Base-by-base conservation (phyloP, 1,140 invertebrate species). In the Anagrus nilaparvatae region DNA sequence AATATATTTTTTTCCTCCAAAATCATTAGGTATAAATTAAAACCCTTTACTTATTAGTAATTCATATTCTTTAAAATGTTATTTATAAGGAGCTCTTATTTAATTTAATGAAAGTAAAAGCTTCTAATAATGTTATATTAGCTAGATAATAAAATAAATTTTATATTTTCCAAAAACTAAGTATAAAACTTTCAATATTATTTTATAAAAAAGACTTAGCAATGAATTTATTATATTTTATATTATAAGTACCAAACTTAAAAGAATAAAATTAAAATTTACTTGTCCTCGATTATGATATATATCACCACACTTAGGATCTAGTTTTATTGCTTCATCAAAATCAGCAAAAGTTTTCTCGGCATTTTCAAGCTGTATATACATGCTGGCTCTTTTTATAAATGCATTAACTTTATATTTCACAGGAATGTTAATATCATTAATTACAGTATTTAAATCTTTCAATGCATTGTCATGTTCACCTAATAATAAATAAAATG, bases 311-410 rank as follows among this genome's bases (percentile, higher is more conserved):
- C 87, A 90, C 6, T 82, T 69, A 0, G 86, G 75, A 56, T 87
- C 82, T 8, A 92, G 53, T 53, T 76, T 67, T 28, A 79, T 75
- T 17, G 92, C 92, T 50, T 58, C 59, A 8, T 77, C 70, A 63
- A 94, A 94, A 63, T 88, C 84, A 40, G 73, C 70, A 36, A 91
- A 67, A 50, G 83, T 84, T 48, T 79, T 74, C 9, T 82, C 77
- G 13, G 77, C 65, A 46, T 83, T 71, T 46, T 87, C 82, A 33
- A 79, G 62, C 59, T 94, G 87, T 54, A 93, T 82, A 50, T 80
- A 75, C 35, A 93, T 65, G 7, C 82, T 83, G 3, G 87, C 89
- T 48, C 84, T 72, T 63, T 95, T 96, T 27, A 97, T 84, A n/a
- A 94, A 65, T 8, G 89, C 87, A 74, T 93, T 94, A 0, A 84